phyloP scores from a whole-genome alignment of 35 echinoderm and acorn worm species.

The Lytechinus pictus region DNA sequence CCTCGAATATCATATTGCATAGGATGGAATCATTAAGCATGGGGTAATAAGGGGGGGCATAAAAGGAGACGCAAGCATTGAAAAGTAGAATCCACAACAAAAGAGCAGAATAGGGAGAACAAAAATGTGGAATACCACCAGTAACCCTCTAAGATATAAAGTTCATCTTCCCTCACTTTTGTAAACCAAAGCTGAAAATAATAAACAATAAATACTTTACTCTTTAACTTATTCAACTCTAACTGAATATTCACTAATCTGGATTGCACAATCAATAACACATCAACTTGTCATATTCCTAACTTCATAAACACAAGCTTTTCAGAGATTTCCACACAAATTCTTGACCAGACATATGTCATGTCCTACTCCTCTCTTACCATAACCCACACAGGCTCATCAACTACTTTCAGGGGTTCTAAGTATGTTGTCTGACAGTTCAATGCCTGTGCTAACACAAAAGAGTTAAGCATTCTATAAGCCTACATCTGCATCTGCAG shows the following conservation, averaged over 20 bases:
- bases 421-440: neutral
- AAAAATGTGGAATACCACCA: neutral
- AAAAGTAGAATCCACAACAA: neutral
- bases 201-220: neutral
- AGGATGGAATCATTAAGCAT: neutral
- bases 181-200: neutral
- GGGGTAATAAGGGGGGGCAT: neutral
- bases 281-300: neutral
- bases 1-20: neutral
- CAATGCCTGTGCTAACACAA: neutral
- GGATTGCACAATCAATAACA: neutral
- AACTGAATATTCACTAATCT: neutral
- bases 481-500: neutral
- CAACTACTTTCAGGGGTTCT: neutral
- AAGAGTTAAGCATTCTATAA: neutral
- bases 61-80: neutral
- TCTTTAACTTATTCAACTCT: neutral
- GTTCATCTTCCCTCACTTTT: no score
- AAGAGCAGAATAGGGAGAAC: neutral
- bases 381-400: neutral
- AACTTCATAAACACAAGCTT: neutral
- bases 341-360: neutral
- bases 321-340: neutral
- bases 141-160: neutral
- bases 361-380: neutral